phyloP scores from a whole-genome alignment of 2,888 invertebrate species.

The Craniophora ligustri region DNA sequence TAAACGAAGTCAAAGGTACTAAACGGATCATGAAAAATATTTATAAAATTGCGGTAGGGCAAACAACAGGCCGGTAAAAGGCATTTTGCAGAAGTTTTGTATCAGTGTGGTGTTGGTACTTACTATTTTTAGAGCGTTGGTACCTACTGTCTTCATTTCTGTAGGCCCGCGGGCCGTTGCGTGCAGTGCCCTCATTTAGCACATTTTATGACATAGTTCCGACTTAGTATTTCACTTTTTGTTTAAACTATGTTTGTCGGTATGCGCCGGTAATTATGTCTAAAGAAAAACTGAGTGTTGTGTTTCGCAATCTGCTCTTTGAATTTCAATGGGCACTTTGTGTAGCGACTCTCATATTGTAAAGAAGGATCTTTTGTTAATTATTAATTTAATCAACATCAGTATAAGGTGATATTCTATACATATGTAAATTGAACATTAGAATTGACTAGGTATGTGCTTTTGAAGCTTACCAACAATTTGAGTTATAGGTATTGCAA shows the following conservation, averaged over 20 bases:
- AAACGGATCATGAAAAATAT: constrained; percentile 31
- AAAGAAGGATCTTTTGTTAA: too few relatives aligned
- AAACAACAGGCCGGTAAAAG: constrained; percentile 49
- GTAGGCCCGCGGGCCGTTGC: constrained; percentile 66
- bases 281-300: constrained; percentile 49
- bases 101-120: constrained; percentile 48
- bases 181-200: constrained; percentile 78
- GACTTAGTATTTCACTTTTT: constrained; percentile 85
- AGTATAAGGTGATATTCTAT: too few relatives aligned
- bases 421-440: too few relatives aligned
- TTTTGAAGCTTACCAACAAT: too few relatives aligned
- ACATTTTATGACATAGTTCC: constrained; percentile 85
- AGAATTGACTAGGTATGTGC: too few relatives aligned
- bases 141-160: constrained; percentile 65
- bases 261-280: constrained; percentile 57
- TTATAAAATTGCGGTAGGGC: constrained; percentile 44
- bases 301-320: constrained; percentile 39
- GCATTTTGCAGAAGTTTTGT: constrained; percentile 59
- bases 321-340: constrained; percentile 29
- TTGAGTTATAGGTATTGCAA: too few relatives aligned
- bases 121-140: constrained; percentile 69
- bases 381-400: too few relatives aligned
- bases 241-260: constrained; percentile 80
- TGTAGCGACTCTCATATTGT: background rate
- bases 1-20: constrained; percentile 20